Evolutionary conservation across 2,113 vertebrate genomes (phyloP).

Genomic region (Machaerirhynchus nigripectus): DNA sequence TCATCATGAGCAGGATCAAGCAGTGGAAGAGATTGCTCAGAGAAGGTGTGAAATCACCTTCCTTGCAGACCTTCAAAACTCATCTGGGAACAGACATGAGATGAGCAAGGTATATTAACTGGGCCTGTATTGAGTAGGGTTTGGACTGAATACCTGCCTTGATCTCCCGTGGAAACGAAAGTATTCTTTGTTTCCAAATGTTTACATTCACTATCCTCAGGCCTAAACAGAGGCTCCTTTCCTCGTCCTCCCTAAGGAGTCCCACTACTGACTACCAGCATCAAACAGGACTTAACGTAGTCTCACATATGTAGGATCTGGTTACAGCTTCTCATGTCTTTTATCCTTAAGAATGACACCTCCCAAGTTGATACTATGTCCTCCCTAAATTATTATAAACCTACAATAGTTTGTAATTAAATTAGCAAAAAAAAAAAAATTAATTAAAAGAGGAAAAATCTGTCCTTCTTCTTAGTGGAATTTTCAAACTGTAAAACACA

Average conservation of each 20-base stretch:
- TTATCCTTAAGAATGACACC: neutral
- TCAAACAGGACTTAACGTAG: neutral
- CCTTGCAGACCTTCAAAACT: neutral
- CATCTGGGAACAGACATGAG: neutral
- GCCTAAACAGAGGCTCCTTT: neutral
- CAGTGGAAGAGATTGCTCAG: neutral
- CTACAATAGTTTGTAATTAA: neutral
- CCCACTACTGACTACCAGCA: neutral
- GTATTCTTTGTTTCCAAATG: neutral
- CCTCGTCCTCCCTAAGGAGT: neutral
- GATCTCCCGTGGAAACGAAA: neutral
- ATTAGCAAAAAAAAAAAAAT: neutral
- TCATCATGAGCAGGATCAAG: neutral
- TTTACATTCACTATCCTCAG: neutral
- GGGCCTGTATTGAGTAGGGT: neutral
- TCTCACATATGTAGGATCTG: rapidly evolving
- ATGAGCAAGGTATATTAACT: neutral
- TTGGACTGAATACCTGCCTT: neutral
- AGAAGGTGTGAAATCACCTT: neutral
- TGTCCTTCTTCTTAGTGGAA: neutral
- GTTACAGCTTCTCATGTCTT: neutral
- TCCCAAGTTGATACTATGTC: neutral
- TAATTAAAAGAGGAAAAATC: neutral
- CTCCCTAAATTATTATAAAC: neutral
- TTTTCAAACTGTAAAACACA: neutral